A percentile compares a stretch with the other conserved stretches of the same genome.
Conservation (phyloP, 1,140 invertebrate species). For the Drosophila rhopaloa region DNA sequence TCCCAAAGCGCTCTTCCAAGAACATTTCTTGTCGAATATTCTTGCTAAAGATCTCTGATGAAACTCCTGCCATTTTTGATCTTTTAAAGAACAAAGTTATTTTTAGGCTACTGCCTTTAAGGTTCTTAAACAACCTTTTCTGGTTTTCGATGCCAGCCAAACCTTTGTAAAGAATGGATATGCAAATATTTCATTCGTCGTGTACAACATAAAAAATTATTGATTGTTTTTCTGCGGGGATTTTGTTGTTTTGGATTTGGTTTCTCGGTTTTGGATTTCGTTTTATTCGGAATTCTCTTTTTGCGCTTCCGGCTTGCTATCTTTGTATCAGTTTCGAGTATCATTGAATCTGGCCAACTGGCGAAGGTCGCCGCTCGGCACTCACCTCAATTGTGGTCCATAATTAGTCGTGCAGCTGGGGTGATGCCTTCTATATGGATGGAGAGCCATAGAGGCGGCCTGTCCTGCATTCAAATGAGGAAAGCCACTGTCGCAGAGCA, state of each 20-base stretch:
- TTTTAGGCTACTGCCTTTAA: not conserved
- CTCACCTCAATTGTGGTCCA: constrained; percentile 64
- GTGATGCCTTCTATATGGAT: constrained; percentile 51
- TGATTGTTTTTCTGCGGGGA: constrained; percentile 57
- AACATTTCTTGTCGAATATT: too few species aligned
- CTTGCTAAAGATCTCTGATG: too few species aligned
- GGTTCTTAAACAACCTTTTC: constrained; percentile 30
- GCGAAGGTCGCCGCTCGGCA: constrained; percentile 60
- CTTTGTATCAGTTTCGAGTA: constrained; percentile 66
- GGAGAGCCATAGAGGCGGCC: constrained; percentile 24
- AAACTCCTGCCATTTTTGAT: too few species aligned
- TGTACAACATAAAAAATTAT: constrained; percentile 48
- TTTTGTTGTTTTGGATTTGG: constrained; percentile 26
- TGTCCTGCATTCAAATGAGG: constrained; percentile 64
- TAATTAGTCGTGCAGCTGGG: constrained; percentile 69
- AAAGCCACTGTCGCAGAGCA: constrained; percentile 6
- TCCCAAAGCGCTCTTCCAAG: too few species aligned
- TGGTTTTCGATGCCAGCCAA: constrained; percentile 21
- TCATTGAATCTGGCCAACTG: constrained; percentile 58
- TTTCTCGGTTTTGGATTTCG: constrained; percentile 18
- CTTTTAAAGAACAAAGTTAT: not conserved
- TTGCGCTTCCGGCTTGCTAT: constrained; percentile 62
- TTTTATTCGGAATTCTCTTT: constrained; percentile 49
- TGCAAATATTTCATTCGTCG: constrained; percentile 45
- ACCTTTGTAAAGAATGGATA: constrained; percentile 43